Base-by-base conservation (phyloP, 2,888 invertebrate species). In the Epiblema foenella region DNA sequence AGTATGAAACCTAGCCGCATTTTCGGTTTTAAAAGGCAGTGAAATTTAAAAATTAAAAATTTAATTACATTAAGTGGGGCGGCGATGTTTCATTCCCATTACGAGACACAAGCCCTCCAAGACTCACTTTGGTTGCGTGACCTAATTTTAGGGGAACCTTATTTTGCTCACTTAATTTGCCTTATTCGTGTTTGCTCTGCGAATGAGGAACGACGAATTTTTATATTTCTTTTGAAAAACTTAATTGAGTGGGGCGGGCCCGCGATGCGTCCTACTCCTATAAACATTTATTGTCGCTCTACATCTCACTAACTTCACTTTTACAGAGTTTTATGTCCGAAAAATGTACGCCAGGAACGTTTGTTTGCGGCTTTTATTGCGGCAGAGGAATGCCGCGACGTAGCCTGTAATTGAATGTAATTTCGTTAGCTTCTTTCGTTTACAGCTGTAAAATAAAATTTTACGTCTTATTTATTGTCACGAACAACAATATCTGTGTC, bases 291-390 rank as follows among this genome's bases (percentile, higher is more conserved):
- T 90, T 86, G 91, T 89, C 87, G 85, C 84, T 87, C 83, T 90
- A 92, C 89, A 90, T 93, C 92, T 91, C 86, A 89, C 91, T 92
- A 91, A 92, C 83, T 91, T 89, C 87, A 90, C 89, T 92, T 92
- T 91, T 93, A 89, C 89, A 89, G 86, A 89, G 89, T 93, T 93
- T 93, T 93, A 93, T 88, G 93, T 91, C 89, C 89, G 89, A 93
- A 93, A 93, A 91, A 93, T 92, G 89, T 93, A 93, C 92, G 92
- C 90, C 85, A 82, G 78, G 83, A 86, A 88, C 89, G 87, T 86
- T 85, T 84, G 81, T 82, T 76, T 83, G 85, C 80, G 81, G 85
- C 84, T 88, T 91, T 93, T 93, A 92, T 93, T 90, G 89, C 92
- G 77, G 78, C 79, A 76, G 78, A 78, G 85, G 91, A 90, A 92